phyloP scores from a whole-genome alignment of 2,888 invertebrate genomes.

The Trissolcus japonicus region DNA sequence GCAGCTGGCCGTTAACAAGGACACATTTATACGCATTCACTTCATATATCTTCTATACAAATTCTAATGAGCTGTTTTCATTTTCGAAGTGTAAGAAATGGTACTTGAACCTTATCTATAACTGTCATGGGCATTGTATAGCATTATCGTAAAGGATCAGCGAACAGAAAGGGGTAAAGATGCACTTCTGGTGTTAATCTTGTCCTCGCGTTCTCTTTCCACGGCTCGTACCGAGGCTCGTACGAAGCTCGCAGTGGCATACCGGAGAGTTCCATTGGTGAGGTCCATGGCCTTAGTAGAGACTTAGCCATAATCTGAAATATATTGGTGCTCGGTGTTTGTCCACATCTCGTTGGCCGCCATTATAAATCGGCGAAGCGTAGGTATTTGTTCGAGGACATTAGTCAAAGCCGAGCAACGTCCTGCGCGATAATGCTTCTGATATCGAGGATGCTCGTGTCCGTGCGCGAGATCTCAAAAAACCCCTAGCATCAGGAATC shows the following conservation, averaged over 20 bases:
- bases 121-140: slow-evolving; percentile 60
- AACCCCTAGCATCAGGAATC: slow-evolving; percentile 46
- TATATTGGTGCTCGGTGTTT: slow-evolving; percentile 76
- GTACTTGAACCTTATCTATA: slow-evolving; percentile 49
- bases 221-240: slow-evolving; percentile 58
- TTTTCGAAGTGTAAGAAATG: slow-evolving; percentile 47
- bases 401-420: slow-evolving; percentile 75
- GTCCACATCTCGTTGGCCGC: slow-evolving; percentile 76
- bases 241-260: slow-evolving; percentile 57
- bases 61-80: slow-evolving; percentile 44
- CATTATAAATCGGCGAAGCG: slow-evolving; percentile 76
- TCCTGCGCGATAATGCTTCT: slow-evolving; percentile 75
- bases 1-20: slow-evolving; percentile 4
- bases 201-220: slow-evolving; percentile 59
- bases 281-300: slow-evolving; percentile 57
- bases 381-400: slow-evolving; percentile 76
- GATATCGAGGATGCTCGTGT: slow-evolving; percentile 69
- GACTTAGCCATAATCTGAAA: slow-evolving; percentile 75
- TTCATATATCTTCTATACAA: slow-evolving; percentile 13
- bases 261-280: slow-evolving; percentile 52
- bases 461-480: slow-evolving; percentile 54
- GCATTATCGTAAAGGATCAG: slow-evolving; percentile 65
- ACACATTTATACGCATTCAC: not conserved
- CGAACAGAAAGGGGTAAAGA: slow-evolving; percentile 57
- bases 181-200: slow-evolving; percentile 68